phyloP scores from a whole-genome alignment of 2,113 vertebrate species.

The Diglossa brunneiventris region DNA sequence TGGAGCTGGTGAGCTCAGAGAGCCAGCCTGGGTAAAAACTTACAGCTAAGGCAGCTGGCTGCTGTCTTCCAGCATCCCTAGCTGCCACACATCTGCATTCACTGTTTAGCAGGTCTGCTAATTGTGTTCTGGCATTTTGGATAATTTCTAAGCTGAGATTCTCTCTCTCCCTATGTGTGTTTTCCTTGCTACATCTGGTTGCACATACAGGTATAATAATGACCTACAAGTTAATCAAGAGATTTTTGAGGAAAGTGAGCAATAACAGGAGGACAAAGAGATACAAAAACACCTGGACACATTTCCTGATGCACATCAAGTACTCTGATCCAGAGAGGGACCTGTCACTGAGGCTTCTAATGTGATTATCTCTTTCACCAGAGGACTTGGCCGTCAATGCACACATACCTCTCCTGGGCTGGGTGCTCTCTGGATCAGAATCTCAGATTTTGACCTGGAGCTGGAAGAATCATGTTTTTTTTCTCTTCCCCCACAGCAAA shows the following conservation, averaged over 20 bases:
- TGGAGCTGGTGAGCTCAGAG: background rate
- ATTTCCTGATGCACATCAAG: background rate
- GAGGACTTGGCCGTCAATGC: slow-evolving; percentile 1
- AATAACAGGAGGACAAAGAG: background rate
- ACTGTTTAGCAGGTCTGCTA: background rate
- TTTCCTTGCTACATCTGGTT: background rate
- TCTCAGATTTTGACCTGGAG: slow-evolving; percentile 60
- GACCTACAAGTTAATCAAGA: background rate
- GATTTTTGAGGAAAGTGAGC: background rate
- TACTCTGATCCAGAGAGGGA: slow-evolving; percentile 61
- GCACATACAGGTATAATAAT: background rate
- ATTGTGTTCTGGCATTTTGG: background rate
- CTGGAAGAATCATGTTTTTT: slow-evolving; percentile 57
- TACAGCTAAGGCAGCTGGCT: background rate
- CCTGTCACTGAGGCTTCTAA: slow-evolving; percentile 27
- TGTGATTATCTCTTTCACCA: background rate
- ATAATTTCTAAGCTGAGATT: background rate
- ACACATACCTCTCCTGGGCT: slow-evolving; percentile 57
- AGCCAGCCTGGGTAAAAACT: background rate
- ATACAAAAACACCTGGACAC: background rate
- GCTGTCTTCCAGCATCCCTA: background rate
- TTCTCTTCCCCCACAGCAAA: slow-evolving; percentile 58
- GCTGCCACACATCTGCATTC: background rate
- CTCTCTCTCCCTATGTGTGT: background rate
- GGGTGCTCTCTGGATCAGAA: slow-evolving; percentile 64